Evolutionary conservation across 2,888 invertebrate genomes (phyloP), one percentile per base, ranked within the genome.

Genomic region (Chrysotoxum bicinctum): DNA sequence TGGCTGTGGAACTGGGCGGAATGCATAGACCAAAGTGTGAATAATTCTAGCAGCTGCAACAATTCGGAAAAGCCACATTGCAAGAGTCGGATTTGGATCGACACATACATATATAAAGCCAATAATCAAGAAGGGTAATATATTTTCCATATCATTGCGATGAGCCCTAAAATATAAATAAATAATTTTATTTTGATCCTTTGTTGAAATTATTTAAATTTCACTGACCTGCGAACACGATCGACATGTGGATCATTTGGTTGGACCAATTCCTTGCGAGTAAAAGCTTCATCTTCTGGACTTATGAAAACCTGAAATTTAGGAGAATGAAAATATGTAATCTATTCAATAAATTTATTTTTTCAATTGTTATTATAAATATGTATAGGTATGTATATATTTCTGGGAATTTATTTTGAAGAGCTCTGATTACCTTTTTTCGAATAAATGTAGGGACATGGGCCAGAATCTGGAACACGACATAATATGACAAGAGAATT

Each of bases 121-220:
- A 87, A 94, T 91, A 3, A 93, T 89, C 43, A 94, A 91, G 90
- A 94, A 95, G 1, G 94, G 92, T 8, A 94, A 91, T 80, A 95
- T 95, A 90, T 95, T 95, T 90, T 95, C 95, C 90, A 95, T 89
- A 89, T 95, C 95, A 89, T 95, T 95, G 89, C 93, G 92, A 90
- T 95, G 95, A 3, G 94, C 95, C 88, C 95, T 95, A 90, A 92
- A 91, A 54, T 74, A 85, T 86, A 58, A 68, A 21, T 50, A 35
- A 26, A 9, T 2, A 23, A 23, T n/a, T 23, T 50, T 2, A 56
- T 35, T 9, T 0, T 14, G 14, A 7, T 14, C 40, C n/a, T n/a
- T n/a, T n/a, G n/a, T 40, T 40, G 2, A 40, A n/a, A 2, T 16
- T 0, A 3, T 40, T 16, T 32, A 16, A 43, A 16, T 19, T 48